Evolutionary conservation across 2,888 invertebrate genomes (phyloP), one percentile per base, ranked within the genome.

Genomic region (Macrostomum cliftonense): DNA sequence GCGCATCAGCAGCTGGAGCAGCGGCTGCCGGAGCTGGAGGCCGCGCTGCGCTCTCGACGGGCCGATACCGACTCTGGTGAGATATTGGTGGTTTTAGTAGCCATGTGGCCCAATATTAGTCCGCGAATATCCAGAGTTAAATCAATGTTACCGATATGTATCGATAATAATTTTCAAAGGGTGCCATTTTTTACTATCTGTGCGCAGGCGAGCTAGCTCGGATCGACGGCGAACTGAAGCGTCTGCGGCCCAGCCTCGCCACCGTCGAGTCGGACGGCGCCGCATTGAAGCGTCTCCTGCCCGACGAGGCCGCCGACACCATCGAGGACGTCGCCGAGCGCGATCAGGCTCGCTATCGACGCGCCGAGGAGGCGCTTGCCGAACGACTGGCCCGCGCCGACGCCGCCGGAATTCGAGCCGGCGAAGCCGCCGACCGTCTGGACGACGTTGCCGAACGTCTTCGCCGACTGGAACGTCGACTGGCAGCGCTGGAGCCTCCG

Each of bases 11-110:
- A 77, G 65, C 73, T 95, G 13, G 79, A 85, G 46, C 84, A 88
- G 59, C 93, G 93, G 91, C 83, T 95, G 81, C 79, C 84, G 56
- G 80, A 78, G 2, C 86, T 93, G 0, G 95, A 95, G 67, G 77
- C 80, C 0, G 81, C 40, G 20, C 40, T 40, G 16, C 40, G 40
- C 5, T 17, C 17, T 9, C 40, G 20, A 9, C 40, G 40, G 28
- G 28, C 28, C 28, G 28, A 28, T 9, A 28, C 28, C 28, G 28
- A 28, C 28, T 28, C 28, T 4, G 28, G 28, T 12, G 17, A 20
- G 12, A 9, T n/a, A 13, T 43, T 21, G n/a, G 14, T 46, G 45
- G 17, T n/a, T n/a, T n/a, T n/a, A n/a, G n/a, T n/a, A n/a, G n/a
- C n/a, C n/a, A n/a, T n/a, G n/a, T n/a, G n/a, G n/a, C n/a, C n/a